Evolutionary conservation across 2,888 invertebrate genomes (phyloP).

Genomic region (Helicoverpa assulta): DNA sequence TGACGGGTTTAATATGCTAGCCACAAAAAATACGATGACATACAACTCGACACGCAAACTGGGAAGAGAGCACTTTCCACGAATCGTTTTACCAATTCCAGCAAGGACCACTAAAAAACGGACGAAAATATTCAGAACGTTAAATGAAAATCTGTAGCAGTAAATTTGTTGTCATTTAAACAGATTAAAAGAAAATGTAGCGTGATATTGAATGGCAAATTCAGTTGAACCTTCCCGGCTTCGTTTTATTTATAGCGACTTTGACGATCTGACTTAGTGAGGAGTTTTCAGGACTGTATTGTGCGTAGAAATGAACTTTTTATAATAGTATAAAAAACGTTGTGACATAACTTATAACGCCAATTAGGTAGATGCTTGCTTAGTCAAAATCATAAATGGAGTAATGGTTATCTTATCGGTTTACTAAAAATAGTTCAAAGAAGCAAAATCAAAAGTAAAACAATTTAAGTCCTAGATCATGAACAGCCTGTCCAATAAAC

Average conservation of each 20-base stretch:
- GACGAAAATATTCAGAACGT: constrained; percentile 72
- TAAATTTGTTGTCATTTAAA: constrained; percentile 87
- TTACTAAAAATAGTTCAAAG: too few species aligned
- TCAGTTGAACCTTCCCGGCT: constrained; percentile 79
- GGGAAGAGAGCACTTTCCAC: constrained; percentile 3
- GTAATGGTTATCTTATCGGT: too few species aligned
- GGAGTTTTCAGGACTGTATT: constrained; percentile 32
- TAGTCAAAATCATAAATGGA: too few species aligned
- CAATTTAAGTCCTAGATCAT: not conserved
- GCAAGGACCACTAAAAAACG: constrained; percentile 65
- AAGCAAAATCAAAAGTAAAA: not conserved
- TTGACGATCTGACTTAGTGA: constrained; percentile 75
- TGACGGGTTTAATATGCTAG: not conserved
- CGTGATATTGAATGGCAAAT: constrained; percentile 87
- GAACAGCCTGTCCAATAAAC: constrained; percentile 3
- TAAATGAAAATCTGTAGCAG: constrained; percentile 84
- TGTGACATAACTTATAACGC: too few species aligned
- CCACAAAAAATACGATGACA: not conserved
- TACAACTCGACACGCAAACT: not conserved
- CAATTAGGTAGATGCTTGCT: too few species aligned
- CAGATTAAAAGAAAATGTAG: constrained; percentile 88
- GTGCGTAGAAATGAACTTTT: not conserved
- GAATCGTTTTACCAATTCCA: constrained; percentile 26
- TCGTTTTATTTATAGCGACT: constrained; percentile 79
- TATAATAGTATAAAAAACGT: not conserved